A percentile compares a stretch with the other conserved stretches of the same genome.
These are phyloP conservation scores for Hydrozoanthus tunicans DNA, from an alignment of 64 coral and sea anemone genomes.

Conservation along the genomic window DNA sequence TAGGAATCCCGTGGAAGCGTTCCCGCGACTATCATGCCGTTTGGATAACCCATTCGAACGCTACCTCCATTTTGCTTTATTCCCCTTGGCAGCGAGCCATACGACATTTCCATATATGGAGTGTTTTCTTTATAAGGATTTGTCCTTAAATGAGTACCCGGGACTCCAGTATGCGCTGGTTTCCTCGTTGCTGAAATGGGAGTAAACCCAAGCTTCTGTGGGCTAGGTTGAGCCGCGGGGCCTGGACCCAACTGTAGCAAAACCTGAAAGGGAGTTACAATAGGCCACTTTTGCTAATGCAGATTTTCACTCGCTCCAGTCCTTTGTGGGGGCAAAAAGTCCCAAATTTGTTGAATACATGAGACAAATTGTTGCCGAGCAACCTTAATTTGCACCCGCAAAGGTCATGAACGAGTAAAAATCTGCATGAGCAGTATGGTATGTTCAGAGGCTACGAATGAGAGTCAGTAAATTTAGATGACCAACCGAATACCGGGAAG, in stretches of 20 bases:
- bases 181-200: not conserved
- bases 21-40: slow-evolving; percentile 14
- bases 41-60: not conserved
- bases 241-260: slow-evolving; percentile 37
- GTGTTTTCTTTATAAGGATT: slow-evolving; percentile 40
- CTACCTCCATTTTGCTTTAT: slow-evolving; percentile 34
- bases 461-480: too few relatives aligned
- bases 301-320: too few relatives aligned
- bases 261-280: slow-evolving; percentile 2
- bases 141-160: not conserved
- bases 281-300: not conserved
- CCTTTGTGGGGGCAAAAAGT: too few relatives aligned
- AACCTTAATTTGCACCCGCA: too few relatives aligned
- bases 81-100: slow-evolving; percentile 28
- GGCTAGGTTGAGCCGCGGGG: not conserved
- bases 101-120: slow-evolving; percentile 11
- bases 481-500: too few relatives aligned
- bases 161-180: not conserved
- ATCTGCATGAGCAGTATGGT: too few relatives aligned
- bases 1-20: not conserved
- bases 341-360: too few relatives aligned
- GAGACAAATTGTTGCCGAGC: too few relatives aligned
- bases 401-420: too few relatives aligned
- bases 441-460: too few relatives aligned
- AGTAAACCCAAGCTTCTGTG: not conserved